A percentile compares a stretch with the other conserved stretches of the same genome.
These are phyloP conservation scores for Ianthella basta DNA, from an alignment of 37 sponge, comb jelly and placozoan genomes.

Conservation along the genomic window DNA sequence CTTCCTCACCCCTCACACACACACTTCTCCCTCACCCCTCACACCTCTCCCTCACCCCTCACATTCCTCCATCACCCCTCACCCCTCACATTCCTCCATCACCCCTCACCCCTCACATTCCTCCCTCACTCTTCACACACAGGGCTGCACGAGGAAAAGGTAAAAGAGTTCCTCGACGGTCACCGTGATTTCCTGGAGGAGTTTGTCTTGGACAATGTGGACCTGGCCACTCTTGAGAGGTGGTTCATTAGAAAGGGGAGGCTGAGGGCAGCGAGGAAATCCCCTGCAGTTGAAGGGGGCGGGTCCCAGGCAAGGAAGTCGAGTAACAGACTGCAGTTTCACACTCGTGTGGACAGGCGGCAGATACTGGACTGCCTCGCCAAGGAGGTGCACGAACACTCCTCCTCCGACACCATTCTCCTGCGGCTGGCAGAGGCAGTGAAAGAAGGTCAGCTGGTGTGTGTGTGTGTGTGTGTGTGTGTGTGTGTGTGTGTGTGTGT, in stretches of 20 bases:
- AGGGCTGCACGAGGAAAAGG: too few species aligned
- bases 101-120: too few species aligned
- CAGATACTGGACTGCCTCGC: neutral
- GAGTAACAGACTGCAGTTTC: neutral
- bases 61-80: too few species aligned
- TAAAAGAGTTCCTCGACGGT: conserved; percentile 26
- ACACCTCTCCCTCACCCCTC: too few species aligned
- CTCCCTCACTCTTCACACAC: too few species aligned
- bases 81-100: too few species aligned
- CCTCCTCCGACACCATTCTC: neutral
- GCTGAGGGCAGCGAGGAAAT: neutral
- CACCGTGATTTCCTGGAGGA: conserved; percentile 54
- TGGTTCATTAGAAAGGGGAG: conserved; percentile 47
- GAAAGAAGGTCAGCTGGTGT: too few species aligned
- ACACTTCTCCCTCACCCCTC: too few species aligned
- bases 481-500: too few species aligned
- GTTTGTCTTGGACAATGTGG: conserved; percentile 39
- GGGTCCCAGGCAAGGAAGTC: neutral
- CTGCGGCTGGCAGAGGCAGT: conserved; percentile 8
- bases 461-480: too few species aligned
- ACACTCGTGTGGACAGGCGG: neutral
- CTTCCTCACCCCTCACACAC: too few species aligned
- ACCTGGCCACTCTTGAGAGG: conserved; percentile 43
- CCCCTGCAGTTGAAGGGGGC: neutral
- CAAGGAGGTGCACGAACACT: conserved; percentile 20